Conservation (phyloP, 1,140 invertebrate species). For the Medauroidea extradentata region DNA sequence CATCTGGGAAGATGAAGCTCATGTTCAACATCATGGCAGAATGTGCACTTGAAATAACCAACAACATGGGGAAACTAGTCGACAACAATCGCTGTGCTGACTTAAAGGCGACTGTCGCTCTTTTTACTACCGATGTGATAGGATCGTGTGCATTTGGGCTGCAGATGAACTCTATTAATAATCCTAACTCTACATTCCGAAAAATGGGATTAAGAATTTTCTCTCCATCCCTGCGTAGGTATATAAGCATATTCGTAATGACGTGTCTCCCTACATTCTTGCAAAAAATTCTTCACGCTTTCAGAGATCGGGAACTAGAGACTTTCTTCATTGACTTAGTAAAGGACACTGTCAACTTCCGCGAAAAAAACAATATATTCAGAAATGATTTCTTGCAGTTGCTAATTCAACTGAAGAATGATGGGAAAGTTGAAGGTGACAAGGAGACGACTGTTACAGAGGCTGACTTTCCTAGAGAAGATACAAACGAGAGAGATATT, state of each 20-base stretch:
- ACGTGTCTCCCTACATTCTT: too few species aligned
- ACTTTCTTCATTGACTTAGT: conserved; percentile 29
- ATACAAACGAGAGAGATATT: too few species aligned
- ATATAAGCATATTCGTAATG: too few species aligned
- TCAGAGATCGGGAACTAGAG: conserved; percentile 10
- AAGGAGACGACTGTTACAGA: neutral
- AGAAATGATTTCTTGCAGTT: conserved; percentile 23
- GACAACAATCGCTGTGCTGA: conserved; percentile 29
- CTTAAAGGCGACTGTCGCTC: conserved; percentile 42
- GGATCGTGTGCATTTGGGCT: conserved; percentile 53
- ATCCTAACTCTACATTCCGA: conserved; percentile 47
- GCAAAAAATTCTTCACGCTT: too few species aligned
- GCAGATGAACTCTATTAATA: conserved; percentile 47
- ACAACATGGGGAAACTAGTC: neutral
- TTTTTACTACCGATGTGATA: conserved; percentile 54
- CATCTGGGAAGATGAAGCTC: conserved; percentile 51
- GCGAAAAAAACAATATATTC: conserved; percentile 32
- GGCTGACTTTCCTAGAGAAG: too few species aligned
- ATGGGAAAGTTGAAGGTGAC: neutral
- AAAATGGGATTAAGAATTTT: conserved; percentile 41
- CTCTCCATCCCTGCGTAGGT: conserved; percentile 27
- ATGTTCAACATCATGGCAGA: conserved; percentile 38
- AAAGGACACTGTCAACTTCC: conserved; percentile 19
- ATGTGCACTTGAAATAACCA: neutral
- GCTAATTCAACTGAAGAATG: conserved; percentile 14